phyloP scores from a whole-genome alignment of 2,888 invertebrate species.

The Spisula subtruncata region DNA sequence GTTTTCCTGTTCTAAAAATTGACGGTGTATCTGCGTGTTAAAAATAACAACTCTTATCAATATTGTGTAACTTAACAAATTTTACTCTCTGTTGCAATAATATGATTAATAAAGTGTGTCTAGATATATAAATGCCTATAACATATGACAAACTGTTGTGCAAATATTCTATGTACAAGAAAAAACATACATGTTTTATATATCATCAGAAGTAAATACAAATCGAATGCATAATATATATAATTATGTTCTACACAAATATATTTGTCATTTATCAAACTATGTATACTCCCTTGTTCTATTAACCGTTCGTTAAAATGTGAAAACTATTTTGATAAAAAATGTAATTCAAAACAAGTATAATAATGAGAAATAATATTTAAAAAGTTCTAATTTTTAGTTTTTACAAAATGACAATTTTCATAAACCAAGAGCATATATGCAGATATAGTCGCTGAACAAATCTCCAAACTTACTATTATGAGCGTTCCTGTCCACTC shows the following conservation, averaged over 20 bases:
- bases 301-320: not conserved
- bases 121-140: slow-evolving; percentile 41
- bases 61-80: slow-evolving; percentile 49
- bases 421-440: not conserved
- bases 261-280: not conserved
- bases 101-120: slow-evolving; percentile 49
- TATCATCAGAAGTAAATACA: slow-evolving; percentile 22
- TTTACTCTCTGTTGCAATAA: slow-evolving; percentile 49
- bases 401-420: not conserved
- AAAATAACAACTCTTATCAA: not conserved
- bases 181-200: slow-evolving; percentile 17
- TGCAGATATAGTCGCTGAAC: too few species aligned
- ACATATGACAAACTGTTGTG: slow-evolving; percentile 40
- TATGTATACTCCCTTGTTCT: not conserved
- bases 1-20: too few species aligned
- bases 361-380: not conserved
- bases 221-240: not conserved
- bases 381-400: not conserved
- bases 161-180: slow-evolving; percentile 49
- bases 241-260: not conserved
- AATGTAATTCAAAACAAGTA: not conserved
- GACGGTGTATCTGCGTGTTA: not conserved
- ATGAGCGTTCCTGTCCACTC: not conserved
- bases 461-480: too few species aligned
- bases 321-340: not conserved